Conservation (phyloP, 2,888 invertebrate species). For the Gerris lacustris region DNA sequence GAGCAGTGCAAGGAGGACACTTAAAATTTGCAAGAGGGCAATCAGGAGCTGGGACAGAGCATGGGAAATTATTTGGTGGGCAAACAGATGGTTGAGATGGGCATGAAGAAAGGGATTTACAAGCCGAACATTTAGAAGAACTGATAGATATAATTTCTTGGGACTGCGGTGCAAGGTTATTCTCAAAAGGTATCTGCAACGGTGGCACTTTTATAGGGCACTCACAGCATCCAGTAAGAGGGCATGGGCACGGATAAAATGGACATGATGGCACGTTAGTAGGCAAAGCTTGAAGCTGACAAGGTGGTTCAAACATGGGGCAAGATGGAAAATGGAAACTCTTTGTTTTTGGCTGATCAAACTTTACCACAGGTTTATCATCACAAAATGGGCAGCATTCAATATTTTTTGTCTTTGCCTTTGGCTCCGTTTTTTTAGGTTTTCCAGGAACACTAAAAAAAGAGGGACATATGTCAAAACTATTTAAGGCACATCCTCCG, state of each 20-base stretch:
- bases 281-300: conserved; percentile 1
- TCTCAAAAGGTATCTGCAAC: conserved; percentile 5
- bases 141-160: not conserved
- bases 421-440: not conserved
- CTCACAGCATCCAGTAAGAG: conserved; percentile 4
- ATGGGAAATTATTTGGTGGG: not conserved
- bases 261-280: conserved; percentile 11
- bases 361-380: conserved; percentile 5
- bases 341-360: not conserved
- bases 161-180: conserved; percentile 3
- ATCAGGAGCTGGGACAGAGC: not conserved
- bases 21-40: conserved; percentile 15
- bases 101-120: not conserved
- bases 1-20: conserved; percentile 20
- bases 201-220: conserved; percentile 12
- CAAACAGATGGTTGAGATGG: not conserved
- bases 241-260: conserved; percentile 18
- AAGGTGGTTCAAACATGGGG: conserved; percentile 14
- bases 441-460: not conserved
- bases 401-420: not conserved
- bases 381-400: not conserved
- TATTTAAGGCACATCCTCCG: not conserved
- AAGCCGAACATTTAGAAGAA: not conserved
- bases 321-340: conserved; percentile 19
- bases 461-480: not conserved